Base-by-base conservation (phyloP, 2,113 vertebrate genomes). In the Eolophus roseicapilla region DNA sequence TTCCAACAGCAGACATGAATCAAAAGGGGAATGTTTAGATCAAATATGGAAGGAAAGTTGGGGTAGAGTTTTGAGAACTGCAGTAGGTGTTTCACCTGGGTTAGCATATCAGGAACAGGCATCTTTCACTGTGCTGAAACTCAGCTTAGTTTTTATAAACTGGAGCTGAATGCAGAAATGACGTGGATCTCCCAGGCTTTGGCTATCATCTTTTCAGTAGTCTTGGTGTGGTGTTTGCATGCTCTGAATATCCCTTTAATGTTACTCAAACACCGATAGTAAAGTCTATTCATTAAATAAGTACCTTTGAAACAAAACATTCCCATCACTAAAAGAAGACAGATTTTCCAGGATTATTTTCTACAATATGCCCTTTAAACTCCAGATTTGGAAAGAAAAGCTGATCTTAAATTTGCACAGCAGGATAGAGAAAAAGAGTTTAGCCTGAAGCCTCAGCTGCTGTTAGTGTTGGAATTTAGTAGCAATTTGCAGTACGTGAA, bases 301-400 rank as follows among this genome's bases (percentile, higher is more conserved):
- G 4, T 77, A 69, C 47, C 43, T 87, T 41, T 78, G 55, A 82
- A 94, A 73, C 33, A 81, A 74, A 91, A 68, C 13, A 31, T 81
- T 69, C 39, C 57, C 47, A 31, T 92, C 81, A 39, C 67, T 53
- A 62, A 89, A 82, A 82, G 73, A 84, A 59, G n/a, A 43, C 4
- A n/a, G 86, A 76, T 96, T 94, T 95, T 79, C 74, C 68, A 37
- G 88, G 88, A 85, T 96, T 91, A 84, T 49, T 87, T 88, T 65
- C 77, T 29, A 69, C 80, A 88, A 12, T 62, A 65, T 82, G 74
- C 29, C 67, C 62, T 80, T 91, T 89, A 89, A 91, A 82, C 86
- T 82, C 52, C 74, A 69, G n/a, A 43, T 84, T 86, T 79, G 29
- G 46, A 53, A 88, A 87, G 67, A 63, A 93, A 97, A 96, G 83